Evolutionary conservation across 1,140 invertebrate genomes (phyloP).

Genomic region (Drosophila pandora): DNA sequence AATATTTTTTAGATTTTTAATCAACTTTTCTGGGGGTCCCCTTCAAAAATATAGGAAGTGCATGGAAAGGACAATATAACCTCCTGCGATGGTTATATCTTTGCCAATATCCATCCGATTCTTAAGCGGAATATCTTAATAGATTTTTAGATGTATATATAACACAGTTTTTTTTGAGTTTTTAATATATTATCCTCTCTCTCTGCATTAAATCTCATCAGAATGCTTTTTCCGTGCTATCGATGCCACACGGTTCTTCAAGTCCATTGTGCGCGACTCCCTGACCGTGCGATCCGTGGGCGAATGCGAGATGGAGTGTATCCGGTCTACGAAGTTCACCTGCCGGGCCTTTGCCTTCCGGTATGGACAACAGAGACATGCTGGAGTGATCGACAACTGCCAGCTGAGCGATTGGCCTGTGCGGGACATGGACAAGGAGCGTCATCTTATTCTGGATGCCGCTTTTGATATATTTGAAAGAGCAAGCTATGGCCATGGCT

Average conservation of each 20-base stretch:
- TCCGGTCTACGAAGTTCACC: slow-evolving; percentile 87
- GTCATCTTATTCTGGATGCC: slow-evolving; percentile 86
- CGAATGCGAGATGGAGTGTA: slow-evolving; percentile 90
- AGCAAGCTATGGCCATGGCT: slow-evolving; percentile 91
- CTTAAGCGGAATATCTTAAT: no score
- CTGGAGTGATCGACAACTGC: slow-evolving; percentile 88
- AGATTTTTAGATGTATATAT: no score
- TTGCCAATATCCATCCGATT: no score
- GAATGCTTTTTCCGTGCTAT: slow-evolving; percentile 92
- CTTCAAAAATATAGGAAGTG: no score
- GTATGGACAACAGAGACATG: slow-evolving; percentile 87
- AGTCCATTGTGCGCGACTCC: slow-evolving; percentile 86
- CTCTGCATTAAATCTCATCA: slow-evolving; percentile 60
- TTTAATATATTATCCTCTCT: not conserved
- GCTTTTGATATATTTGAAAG: slow-evolving; percentile 90
- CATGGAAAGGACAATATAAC: no score
- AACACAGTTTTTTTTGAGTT: no score
- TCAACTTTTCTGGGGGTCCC: no score
- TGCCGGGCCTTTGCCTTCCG: slow-evolving; percentile 91
- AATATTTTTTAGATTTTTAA: no score
- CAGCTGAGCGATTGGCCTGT: slow-evolving; percentile 89
- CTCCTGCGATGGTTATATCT: no score
- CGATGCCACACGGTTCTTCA: slow-evolving; percentile 88
- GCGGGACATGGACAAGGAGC: slow-evolving; percentile 86
- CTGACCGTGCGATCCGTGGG: slow-evolving; percentile 88